These are phyloP conservation scores for Threskiornis aethiopicus DNA, from an alignment of 2,797 vertebrate species.

Conservation along the genomic window DNA sequence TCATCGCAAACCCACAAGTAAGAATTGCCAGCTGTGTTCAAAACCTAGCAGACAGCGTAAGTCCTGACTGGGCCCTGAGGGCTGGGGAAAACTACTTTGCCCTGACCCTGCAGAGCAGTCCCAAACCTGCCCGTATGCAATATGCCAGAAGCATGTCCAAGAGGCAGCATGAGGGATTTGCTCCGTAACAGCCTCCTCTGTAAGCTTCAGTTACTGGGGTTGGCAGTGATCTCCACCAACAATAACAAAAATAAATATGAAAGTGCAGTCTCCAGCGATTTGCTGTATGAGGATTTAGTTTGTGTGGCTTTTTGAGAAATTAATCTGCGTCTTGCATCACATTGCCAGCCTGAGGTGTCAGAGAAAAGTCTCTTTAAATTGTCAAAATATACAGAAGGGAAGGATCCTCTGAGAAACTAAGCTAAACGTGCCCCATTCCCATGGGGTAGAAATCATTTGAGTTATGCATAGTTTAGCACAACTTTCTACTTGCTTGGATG, in stretches of 20 bases:
- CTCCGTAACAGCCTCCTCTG: background rate
- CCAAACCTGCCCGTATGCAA: background rate
- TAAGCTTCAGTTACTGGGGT: constrained; percentile 18
- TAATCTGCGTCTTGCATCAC: background rate
- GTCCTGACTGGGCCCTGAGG: constrained; percentile 1
- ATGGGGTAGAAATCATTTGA: background rate
- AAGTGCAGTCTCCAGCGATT: constrained; percentile 4
- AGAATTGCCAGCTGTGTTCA: constrained; percentile 43
- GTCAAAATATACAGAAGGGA: constrained; percentile 32
- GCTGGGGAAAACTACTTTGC: background rate
- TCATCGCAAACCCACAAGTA: background rate
- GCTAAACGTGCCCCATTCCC: background rate
- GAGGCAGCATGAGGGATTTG: constrained; percentile 53
- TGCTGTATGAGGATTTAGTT: constrained; percentile 16
- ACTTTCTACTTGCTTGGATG: background rate
- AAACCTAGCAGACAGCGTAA: background rate
- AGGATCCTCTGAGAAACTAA: background rate
- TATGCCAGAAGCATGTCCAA: constrained; percentile 52
- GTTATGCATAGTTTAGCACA: background rate
- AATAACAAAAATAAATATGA: constrained; percentile 61
- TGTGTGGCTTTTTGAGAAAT: constrained; percentile 45
- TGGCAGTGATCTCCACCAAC: constrained; percentile 54
- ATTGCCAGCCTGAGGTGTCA: constrained; percentile 15
- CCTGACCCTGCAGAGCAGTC: constrained; percentile 16
- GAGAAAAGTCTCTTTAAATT: constrained; percentile 48